Evolutionary conservation across 2,113 vertebrate genomes (phyloP).

Genomic region (Indicator indicator): DNA sequence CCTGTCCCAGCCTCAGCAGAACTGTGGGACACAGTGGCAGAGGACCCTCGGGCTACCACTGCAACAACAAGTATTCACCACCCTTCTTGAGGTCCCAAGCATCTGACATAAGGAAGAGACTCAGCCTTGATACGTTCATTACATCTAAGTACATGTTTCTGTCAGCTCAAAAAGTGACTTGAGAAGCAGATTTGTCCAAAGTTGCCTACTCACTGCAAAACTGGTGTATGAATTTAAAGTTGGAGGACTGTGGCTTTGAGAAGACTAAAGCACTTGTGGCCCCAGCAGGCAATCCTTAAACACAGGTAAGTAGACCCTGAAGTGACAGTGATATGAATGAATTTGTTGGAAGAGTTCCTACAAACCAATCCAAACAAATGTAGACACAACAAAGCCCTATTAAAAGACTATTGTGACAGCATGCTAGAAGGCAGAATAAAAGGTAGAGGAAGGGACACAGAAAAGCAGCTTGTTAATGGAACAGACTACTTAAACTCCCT

Average conservation of each 20-base stretch:
- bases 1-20: not conserved
- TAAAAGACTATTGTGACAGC: not conserved
- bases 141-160: not conserved
- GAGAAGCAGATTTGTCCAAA: not conserved
- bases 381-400: not conserved
- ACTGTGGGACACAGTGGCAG: not conserved
- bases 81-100: not conserved
- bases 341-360: not conserved
- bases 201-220: not conserved
- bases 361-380: not conserved
- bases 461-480: conserved; percentile 3
- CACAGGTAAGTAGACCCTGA: not conserved
- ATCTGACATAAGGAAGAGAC: not conserved
- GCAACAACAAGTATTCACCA: not conserved
- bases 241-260: not conserved
- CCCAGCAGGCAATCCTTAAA: not conserved
- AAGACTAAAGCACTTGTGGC: not conserved
- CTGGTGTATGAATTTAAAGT: not conserved
- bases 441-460: not conserved
- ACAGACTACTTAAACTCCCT: not conserved
- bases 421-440: not conserved
- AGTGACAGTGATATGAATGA: not conserved
- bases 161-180: not conserved
- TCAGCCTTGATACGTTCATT: not conserved
- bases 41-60: not conserved